Evolutionary conservation across 2,797 vertebrate genomes (phyloP).

Genomic region (Pantherophis vulpinus): DNA sequence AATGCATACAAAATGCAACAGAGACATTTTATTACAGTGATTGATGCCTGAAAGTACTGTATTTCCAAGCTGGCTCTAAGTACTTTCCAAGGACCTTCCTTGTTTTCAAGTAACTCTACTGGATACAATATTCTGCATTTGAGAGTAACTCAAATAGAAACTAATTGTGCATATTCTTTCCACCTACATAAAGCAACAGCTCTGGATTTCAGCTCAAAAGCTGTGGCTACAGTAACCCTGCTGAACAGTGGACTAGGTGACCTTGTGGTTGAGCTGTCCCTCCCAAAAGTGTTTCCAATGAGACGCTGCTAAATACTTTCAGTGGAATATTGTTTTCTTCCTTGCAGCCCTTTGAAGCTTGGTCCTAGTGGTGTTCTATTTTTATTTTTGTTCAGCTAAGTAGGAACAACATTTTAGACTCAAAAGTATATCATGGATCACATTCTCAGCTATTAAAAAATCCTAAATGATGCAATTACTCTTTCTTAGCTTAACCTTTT

Average conservation of each 20-base stretch:
- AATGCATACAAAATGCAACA: background rate
- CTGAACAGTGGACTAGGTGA: background rate
- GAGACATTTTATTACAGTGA: background rate
- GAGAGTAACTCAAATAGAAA: background rate
- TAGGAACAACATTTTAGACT: background rate
- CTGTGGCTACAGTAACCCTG: background rate
- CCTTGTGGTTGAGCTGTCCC: background rate
- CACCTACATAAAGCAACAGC: background rate
- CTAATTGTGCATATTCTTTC: background rate
- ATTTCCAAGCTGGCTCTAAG: background rate
- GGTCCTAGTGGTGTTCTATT: background rate
- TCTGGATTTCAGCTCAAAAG: background rate
- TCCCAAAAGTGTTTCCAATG: background rate
- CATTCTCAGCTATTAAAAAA: background rate
- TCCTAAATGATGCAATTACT: background rate
- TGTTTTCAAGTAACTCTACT: background rate
- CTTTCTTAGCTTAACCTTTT: background rate
- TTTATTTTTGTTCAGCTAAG: background rate
- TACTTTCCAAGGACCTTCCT: background rate
- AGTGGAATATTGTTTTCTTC: background rate
- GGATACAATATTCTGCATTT: background rate
- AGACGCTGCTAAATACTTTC: background rate
- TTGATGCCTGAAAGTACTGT: background rate
- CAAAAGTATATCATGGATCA: background rate
- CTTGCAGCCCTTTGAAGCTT: background rate